A percentile compares a stretch with the other conserved stretches of the same genome.
These are phyloP conservation scores for Sebastes taczanowskii DNA, from an alignment of 2,797 vertebrate species.

Conservation along the genomic window DNA sequence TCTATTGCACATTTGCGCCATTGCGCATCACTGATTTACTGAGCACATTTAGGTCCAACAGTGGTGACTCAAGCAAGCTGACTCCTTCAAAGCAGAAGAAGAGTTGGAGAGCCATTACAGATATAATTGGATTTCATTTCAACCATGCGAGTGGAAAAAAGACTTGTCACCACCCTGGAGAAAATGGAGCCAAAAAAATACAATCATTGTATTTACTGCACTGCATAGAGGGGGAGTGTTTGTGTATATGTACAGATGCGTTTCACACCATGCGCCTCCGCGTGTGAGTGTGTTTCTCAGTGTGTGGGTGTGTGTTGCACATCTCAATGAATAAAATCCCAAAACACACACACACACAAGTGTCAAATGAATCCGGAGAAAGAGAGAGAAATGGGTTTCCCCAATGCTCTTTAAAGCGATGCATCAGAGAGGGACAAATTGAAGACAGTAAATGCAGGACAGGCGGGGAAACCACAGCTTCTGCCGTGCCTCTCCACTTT, in stretches of 20 bases:
- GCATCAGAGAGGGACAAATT: slow-evolving; percentile 38
- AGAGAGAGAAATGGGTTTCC: slow-evolving; percentile 43
- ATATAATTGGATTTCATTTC: slow-evolving; percentile 82
- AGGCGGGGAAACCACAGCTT: slow-evolving; percentile 4
- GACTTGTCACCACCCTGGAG: slow-evolving; percentile 69
- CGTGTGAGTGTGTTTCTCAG: slow-evolving; percentile 7
- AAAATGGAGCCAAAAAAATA: slow-evolving; percentile 64
- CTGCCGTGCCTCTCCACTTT: slow-evolving; percentile 13
- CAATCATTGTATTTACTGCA: slow-evolving; percentile 66
- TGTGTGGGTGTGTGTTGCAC: slow-evolving; percentile 37
- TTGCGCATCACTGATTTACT: slow-evolving; percentile 60
- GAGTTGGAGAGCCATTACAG: slow-evolving; percentile 72
- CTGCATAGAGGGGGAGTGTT: slow-evolving; percentile 33
- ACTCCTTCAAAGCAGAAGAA: slow-evolving; percentile 75
- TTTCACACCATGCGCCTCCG: slow-evolving; percentile 7
- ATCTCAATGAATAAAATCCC: slow-evolving; percentile 47
- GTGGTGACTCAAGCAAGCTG: slow-evolving; percentile 69
- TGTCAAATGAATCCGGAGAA: slow-evolving; percentile 52
- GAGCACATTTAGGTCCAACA: slow-evolving; percentile 64
- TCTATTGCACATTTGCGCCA: slow-evolving; percentile 55
- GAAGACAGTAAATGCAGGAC: slow-evolving; percentile 31
- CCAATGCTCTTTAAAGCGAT: slow-evolving; percentile 35
- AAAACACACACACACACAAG: slow-evolving; percentile 24
- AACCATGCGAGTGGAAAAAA: slow-evolving; percentile 72
- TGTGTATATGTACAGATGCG: slow-evolving; percentile 20